Base-by-base conservation (phyloP, 2,888 invertebrate species). In the Cephus pygmeus region DNA sequence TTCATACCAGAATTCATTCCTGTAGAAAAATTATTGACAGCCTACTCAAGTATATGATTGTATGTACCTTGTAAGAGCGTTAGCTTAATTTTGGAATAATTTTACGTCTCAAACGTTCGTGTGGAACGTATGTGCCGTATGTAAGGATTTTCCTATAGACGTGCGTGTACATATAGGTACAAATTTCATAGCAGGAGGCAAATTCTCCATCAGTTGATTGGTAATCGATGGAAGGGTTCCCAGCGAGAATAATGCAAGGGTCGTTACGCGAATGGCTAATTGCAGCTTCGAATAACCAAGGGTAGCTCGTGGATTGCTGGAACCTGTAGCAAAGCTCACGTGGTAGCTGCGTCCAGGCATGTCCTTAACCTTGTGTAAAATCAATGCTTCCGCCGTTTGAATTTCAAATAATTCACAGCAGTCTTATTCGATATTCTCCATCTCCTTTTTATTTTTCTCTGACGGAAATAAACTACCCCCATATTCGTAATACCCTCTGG, bases 341-440 rank as follows among this genome's bases (percentile, higher is more conserved):
- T 85, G 85, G 79, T 76, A 77, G 78, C 74, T 56, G 56, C 9
- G 31, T 11, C 3, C 71, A 34, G 71, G 6, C 33, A 79, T 86
- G 84, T 86, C 86, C 86, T 87, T 86, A 87, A 87, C 86, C 86
- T 85, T 83, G 73, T 75, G 73, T 82, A 82, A 87, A 87, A 87
- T 87, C 86, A 84, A 87, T 87, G 84, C 56, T 40, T 81, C 80
- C 78, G 73, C 1, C 23, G 74, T 15, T 56, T 56, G 23, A 23
- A 23, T 56, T 56, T 23, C 23, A 23, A 9, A 56, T 56, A 56
- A 56, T 56, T 23, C 2, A 23, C 56, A 56, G 23, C 56, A 56
- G 56, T 23, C 9, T 23, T 56, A 56, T 23, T 56, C 23, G 9
- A 23, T 23, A 9, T 40, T 40, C 15, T 40, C 6, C 23, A 6